A percentile compares a stretch with the other conserved stretches of the same genome.
phyloP scores from a whole-genome alignment of 2,888 invertebrate genomes.

The Agrotis puta region DNA sequence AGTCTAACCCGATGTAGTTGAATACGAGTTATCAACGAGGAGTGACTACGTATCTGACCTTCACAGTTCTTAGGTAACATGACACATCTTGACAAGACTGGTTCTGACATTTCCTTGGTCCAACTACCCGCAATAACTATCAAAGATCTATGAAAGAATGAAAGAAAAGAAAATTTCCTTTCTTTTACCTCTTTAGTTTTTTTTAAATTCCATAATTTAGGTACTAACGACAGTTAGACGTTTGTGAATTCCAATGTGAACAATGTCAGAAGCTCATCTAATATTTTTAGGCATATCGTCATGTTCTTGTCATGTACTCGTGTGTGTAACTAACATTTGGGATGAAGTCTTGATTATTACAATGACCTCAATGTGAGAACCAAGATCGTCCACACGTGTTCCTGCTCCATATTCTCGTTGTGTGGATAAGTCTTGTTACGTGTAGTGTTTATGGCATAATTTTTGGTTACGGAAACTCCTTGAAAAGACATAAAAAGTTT shows the following conservation, averaged over 20 bases:
- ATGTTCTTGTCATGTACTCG: slow-evolving; percentile 19
- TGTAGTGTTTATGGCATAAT: too few relatives aligned
- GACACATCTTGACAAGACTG: neutral
- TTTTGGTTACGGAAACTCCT: neutral
- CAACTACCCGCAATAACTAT: neutral
- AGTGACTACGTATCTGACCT: neutral
- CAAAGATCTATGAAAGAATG: neutral
- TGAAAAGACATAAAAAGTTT: too few relatives aligned
- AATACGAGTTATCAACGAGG: neutral
- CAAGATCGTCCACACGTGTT: slow-evolving; percentile 14
- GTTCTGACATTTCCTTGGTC: neutral
- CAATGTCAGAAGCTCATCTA: slow-evolving; percentile 20
- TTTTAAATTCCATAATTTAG: neutral
- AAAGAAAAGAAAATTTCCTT: neutral
- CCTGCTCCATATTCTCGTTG: neutral
- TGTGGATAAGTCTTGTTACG: neutral
- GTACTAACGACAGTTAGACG: too few relatives aligned
- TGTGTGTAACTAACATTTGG: slow-evolving; percentile 26
- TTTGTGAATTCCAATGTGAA: neutral
- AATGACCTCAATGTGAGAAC: slow-evolving; percentile 48
- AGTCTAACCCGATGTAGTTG: neutral
- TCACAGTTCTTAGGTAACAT: neutral
- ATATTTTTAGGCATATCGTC: slow-evolving; percentile 51
- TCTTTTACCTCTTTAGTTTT: too few relatives aligned
- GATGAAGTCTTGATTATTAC: slow-evolving; percentile 40